Percentiles rank a stretch among this genome's conserved stretches.
Evolutionary conservation across 2,113 vertebrate species (phyloP).

Genomic region (Chascanopsetta lugubris): DNA sequence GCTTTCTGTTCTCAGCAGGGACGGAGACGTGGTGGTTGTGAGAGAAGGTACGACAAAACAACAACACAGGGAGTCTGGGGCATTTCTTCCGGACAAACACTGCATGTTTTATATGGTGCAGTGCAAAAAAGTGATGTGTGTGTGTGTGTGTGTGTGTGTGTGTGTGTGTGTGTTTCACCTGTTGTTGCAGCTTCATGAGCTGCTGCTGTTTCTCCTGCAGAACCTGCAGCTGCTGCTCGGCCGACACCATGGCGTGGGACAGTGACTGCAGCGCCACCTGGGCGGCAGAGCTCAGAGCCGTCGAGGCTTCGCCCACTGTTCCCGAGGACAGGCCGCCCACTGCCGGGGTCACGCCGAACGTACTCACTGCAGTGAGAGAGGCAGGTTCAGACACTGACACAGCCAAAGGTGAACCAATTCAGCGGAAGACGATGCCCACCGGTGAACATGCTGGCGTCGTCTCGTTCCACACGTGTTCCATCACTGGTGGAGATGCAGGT

Average conservation of each 20-base stretch:
- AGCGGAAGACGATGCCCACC: conserved; percentile 81
- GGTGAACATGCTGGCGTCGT: conserved; percentile 99
- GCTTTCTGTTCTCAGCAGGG: conserved; percentile 87
- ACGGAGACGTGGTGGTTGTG: background rate
- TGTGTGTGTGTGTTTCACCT: no score
- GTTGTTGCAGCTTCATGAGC: conserved; percentile 99
- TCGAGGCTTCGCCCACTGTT: conserved; percentile 94
- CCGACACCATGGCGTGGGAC: conserved; percentile 99
- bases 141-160: no score
- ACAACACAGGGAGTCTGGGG: background rate
- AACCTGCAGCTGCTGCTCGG: conserved; percentile 99
- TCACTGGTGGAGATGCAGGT: conserved; percentile 99
- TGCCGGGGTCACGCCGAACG: conserved; percentile 94
- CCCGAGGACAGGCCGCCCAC: conserved; percentile 93
- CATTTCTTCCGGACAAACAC: background rate
- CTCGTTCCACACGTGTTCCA: conserved; percentile 98
- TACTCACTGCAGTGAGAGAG: conserved; percentile 86
- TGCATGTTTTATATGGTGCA: no score
- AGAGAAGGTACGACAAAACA: background rate
- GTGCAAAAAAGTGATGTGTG: no score
- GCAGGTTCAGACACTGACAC: background rate
- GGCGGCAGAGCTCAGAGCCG: conserved; percentile 96
- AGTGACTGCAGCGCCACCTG: conserved; percentile 99
- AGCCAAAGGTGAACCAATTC: background rate
- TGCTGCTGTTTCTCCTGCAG: conserved; percentile 99